Percentiles rank a stretch among this genome's conserved stretches.
Evolutionary conservation across 2,888 invertebrate genomes (phyloP).

Genomic region (Teinopalpus imperialis): DNA sequence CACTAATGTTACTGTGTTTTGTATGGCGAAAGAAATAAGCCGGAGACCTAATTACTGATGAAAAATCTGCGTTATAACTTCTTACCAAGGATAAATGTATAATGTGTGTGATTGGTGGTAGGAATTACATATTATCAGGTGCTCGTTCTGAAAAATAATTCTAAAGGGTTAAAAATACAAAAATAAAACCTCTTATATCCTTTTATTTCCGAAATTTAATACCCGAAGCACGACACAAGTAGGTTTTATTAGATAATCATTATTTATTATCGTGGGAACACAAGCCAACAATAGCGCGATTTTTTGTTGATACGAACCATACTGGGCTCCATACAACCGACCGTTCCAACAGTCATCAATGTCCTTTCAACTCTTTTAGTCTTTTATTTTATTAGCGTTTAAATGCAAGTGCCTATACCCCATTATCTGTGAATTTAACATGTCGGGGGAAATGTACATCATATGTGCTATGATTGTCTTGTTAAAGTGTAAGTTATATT

Average conservation of each 20-base stretch:
- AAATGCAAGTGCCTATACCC: conserved; percentile 10
- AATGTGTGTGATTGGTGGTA: too few relatives aligned
- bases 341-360: conserved; percentile 19
- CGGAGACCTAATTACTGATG: too few relatives aligned
- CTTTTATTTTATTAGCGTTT: conserved; percentile 21
- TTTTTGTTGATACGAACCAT: conserved; percentile 10
- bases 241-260: conserved; percentile 20
- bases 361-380: conserved; percentile 27
- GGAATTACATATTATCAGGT: too few relatives aligned
- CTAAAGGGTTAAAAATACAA: too few relatives aligned
- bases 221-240: too few relatives aligned
- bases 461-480: conserved; percentile 31
- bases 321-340: not conserved
- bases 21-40: too few relatives aligned
- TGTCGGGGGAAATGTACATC: conserved; percentile 29
- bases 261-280: conserved; percentile 19
- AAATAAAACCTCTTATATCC: too few relatives aligned
- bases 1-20: too few relatives aligned
- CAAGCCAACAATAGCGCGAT: conserved; percentile 8
- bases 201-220: too few relatives aligned
- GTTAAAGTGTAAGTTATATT: conserved; percentile 40
- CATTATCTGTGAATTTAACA: conserved; percentile 17
- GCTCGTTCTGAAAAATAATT: too few relatives aligned
- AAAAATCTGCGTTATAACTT: too few relatives aligned
- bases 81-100: too few relatives aligned